Evolutionary conservation across 2,113 vertebrate genomes (phyloP), one percentile per base, ranked within the genome.

Genomic region (Pavo muticus): DNA sequence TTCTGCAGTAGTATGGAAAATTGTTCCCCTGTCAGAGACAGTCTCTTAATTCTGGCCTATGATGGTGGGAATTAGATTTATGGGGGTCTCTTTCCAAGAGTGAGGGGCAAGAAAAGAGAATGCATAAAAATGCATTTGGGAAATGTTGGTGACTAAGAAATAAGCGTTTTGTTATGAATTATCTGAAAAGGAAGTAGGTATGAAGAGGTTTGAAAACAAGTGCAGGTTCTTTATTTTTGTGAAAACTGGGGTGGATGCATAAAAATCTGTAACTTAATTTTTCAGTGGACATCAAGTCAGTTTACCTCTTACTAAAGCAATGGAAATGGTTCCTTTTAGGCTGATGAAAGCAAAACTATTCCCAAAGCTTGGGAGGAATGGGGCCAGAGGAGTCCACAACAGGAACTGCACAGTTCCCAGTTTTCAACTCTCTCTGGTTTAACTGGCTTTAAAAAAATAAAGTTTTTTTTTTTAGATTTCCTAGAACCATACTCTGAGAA

Each of bases 41-140:
- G 3, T 0, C 0, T 1, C 68, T 68, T 13, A 11, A 6, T 16
- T 37, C 67, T 30, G 16, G 18, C 42, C 29, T 30, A 3, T 29
- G 35, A 40, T 0, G 21, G 5, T 2, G 30, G 44, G 17, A 82
- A 70, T 50, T 0, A 24, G 56, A 37, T 47, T 50, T 70, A 18
- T 37, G 24, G 32, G 30, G 47, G 29, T 16, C 24, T 50, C 47
- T 27, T 70, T n/a, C n/a, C 8, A 27, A 50, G 24, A 50, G 16
- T 37, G 32, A 50, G 35, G 16, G 45, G 5, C 15, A 37, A 67
- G 40, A 45, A 32, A 67, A 10, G 42, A n/a, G 64, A 67, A 23
- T 45, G 6, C 19, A n/a, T 6, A 32, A 16, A 67, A 67, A 67
- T n/a, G 17, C 42, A 45, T 67, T n/a, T 9, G 21, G 30, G 64